Conservation (phyloP, 2,797 vertebrate genomes). For the Phrynocephalus forsythii region DNA sequence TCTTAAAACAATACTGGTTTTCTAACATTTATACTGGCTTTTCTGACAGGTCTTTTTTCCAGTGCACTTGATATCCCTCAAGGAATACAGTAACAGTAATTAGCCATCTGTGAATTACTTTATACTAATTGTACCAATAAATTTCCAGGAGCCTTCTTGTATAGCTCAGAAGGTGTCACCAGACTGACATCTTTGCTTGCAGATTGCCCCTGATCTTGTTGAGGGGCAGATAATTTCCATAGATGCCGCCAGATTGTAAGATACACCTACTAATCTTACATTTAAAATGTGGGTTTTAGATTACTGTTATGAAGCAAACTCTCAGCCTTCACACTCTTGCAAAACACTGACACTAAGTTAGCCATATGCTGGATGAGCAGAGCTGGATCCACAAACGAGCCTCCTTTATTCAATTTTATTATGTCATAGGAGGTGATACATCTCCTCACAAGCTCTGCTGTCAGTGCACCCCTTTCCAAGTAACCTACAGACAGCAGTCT, state of each 20-base stretch:
- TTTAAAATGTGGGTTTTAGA: fast-evolving
- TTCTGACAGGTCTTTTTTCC: slow-evolving; percentile 66
- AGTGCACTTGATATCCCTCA: slow-evolving; percentile 52
- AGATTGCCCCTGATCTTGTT: slow-evolving; percentile 42
- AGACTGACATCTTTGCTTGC: slow-evolving; percentile 44
- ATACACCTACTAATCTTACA: neutral
- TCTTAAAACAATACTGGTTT: slow-evolving; percentile 56
- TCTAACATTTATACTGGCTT: slow-evolving; percentile 71
- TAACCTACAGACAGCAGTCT: neutral
- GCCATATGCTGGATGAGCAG: slow-evolving; percentile 13
- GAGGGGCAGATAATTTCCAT: slow-evolving; percentile 30
- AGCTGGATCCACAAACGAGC: slow-evolving; percentile 26
- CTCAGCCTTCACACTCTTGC: slow-evolving; percentile 27
- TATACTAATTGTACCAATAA: slow-evolving; percentile 35
- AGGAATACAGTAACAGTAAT: slow-evolving; percentile 41
- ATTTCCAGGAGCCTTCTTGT: slow-evolving; percentile 33
- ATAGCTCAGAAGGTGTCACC: slow-evolving; percentile 19
- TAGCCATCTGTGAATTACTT: slow-evolving; percentile 46
- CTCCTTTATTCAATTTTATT: slow-evolving; percentile 38
- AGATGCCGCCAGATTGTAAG: neutral
- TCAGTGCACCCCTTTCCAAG: neutral
- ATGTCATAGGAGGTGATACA: neutral
- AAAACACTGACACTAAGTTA: slow-evolving; percentile 42
- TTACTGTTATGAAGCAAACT: slow-evolving; percentile 20
- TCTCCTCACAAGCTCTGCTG: neutral